A percentile compares a stretch with the other conserved stretches of the same genome.
Conservation (phyloP, 1,140 invertebrate genomes). For the Parapsyche elsis region DNA sequence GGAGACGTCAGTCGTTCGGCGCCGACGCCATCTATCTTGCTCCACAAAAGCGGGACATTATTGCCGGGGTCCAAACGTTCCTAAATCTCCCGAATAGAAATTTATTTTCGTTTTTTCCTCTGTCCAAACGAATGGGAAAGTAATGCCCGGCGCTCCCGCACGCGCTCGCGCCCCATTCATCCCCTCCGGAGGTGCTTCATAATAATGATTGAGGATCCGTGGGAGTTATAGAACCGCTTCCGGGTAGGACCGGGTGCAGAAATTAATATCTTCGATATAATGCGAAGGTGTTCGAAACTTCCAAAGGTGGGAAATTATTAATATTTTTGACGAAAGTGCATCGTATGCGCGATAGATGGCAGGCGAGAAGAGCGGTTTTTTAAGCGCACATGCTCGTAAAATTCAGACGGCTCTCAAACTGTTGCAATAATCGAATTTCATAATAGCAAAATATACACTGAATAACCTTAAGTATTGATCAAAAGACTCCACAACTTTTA, state of each 20-base stretch:
- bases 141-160: constrained; percentile 36
- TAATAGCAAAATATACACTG: too few species aligned
- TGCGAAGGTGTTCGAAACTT: background rate
- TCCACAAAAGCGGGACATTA: constrained; percentile 70
- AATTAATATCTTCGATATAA: constrained; percentile 27
- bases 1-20: constrained; percentile 22
- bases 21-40: constrained; percentile 65
- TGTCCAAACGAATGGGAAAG: constrained; percentile 53
- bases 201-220: constrained; percentile 50
- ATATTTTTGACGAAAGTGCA: too few species aligned
- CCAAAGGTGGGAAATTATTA: too few species aligned
- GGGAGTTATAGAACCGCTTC: background rate
- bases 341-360: too few species aligned
- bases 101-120: constrained; percentile 59
- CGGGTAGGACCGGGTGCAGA: background rate
- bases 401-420: too few species aligned
- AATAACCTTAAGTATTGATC: too few species aligned
- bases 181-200: constrained; percentile 40
- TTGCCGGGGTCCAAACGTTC: constrained; percentile 69
- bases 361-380: too few species aligned
- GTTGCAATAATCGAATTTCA: too few species aligned
- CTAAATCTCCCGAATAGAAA: constrained; percentile 69
- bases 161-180: background rate
- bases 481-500: too few species aligned
- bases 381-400: too few species aligned